Evolutionary conservation across 2,113 vertebrate genomes (phyloP).

Genomic region (Hiodon alosoides): DNA sequence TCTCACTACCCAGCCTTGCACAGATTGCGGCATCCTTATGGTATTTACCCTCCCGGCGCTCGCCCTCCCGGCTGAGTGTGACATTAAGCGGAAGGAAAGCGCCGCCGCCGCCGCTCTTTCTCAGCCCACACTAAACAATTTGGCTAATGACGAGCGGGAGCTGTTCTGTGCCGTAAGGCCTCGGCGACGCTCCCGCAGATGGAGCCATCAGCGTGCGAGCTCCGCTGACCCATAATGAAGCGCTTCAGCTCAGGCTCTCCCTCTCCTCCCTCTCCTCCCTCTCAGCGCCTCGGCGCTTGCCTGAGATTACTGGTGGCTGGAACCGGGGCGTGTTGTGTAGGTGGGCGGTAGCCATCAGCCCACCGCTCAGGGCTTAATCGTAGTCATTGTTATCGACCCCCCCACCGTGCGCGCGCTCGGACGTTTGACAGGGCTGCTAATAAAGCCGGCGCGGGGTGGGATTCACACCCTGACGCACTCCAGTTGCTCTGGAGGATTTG

Average conservation of each 20-base stretch:
- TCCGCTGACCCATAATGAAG: background rate
- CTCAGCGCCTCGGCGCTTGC: background rate
- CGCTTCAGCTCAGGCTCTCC: background rate
- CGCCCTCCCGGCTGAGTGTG: background rate
- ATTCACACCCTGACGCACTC: too few relatives aligned
- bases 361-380: slow-evolving; percentile 15
- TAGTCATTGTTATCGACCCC: background rate
- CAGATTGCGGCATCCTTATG: background rate
- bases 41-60: slow-evolving; percentile 3
- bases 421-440: slow-evolving; percentile 16
- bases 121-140: background rate
- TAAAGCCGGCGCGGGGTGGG: background rate
- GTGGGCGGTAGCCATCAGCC: background rate
- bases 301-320: background rate
- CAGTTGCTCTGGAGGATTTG: too few relatives aligned
- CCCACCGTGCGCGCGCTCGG: background rate
- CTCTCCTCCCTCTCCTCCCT: background rate
- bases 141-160: background rate
- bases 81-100: background rate
- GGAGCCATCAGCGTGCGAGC: background rate
- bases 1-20: background rate
- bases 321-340: background rate
- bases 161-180: background rate
- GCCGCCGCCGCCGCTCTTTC: background rate
- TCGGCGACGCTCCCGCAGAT: background rate